These are phyloP conservation scores for Heliconius sara DNA, from an alignment of 2,888 invertebrate genomes.

Conservation along the genomic window DNA sequence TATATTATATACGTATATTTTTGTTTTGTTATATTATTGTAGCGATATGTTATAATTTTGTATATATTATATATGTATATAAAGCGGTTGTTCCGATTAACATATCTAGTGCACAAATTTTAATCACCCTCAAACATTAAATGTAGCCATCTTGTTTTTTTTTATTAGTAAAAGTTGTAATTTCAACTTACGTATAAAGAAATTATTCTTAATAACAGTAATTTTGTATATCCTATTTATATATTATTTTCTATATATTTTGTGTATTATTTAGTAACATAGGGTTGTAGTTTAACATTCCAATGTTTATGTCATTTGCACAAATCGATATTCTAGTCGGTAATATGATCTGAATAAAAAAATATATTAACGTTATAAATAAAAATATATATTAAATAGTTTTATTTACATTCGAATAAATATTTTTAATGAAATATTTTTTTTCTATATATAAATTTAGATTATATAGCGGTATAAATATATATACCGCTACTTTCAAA, in stretches of 20 bases:
- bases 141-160: not conserved
- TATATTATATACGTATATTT: not conserved
- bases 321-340: conserved; percentile 39
- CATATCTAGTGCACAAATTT: conserved; percentile 60
- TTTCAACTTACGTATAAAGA: not conserved
- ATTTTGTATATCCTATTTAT: not conserved
- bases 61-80: conserved; percentile 1
- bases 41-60: not conserved
- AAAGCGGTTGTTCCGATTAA: conserved; percentile 36
- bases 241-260: conserved; percentile 6
- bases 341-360: conserved; percentile 38
- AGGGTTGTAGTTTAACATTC: conserved; percentile 75
- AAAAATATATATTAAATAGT: too few species aligned
- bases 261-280: conserved; percentile 54
- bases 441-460: too few species aligned
- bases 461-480: too few species aligned
- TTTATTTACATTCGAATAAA: too few species aligned
- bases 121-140: not conserved
- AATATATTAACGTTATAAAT: too few species aligned
- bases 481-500: too few species aligned
- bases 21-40: conserved; percentile 1
- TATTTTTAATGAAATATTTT: too few species aligned
- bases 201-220: not conserved
- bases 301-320: conserved; percentile 53
- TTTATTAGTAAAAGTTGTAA: not conserved